Evolutionary conservation across 2,888 invertebrate genomes (phyloP).

Genomic region (Arrhopalites spinosus): DNA sequence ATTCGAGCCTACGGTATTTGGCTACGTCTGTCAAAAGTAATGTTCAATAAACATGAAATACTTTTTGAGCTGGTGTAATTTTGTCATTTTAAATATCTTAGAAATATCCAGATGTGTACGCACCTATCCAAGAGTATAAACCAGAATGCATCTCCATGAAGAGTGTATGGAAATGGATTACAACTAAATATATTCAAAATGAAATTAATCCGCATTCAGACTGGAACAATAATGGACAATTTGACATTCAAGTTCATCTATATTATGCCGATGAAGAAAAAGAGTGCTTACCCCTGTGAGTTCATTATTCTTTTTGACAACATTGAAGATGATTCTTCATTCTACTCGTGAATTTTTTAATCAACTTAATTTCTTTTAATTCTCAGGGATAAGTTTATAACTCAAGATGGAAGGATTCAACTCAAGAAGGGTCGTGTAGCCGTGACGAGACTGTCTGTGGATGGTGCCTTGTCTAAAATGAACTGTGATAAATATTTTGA

Average conservation of each 20-base stretch:
- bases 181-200: slow-evolving; percentile 64
- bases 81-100: slow-evolving; percentile 54
- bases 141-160: slow-evolving; percentile 65
- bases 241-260: slow-evolving; percentile 68
- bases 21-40: slow-evolving; percentile 62
- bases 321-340: neutral
- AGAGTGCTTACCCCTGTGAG: slow-evolving; percentile 67
- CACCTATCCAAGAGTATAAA: slow-evolving; percentile 57
- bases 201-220: slow-evolving; percentile 65
- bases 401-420: slow-evolving; percentile 21
- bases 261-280: slow-evolving; percentile 64
- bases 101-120: slow-evolving; percentile 64
- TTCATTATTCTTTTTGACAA: slow-evolving; percentile 22
- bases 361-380: too few species aligned
- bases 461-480: slow-evolving; percentile 35
- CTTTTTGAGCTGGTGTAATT: neutral
- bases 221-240: slow-evolving; percentile 65
- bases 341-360: neutral
- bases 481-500: slow-evolving; percentile 27
- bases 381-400: slow-evolving; percentile 9
- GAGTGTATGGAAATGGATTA: slow-evolving; percentile 78
- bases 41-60: neutral
- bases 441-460: slow-evolving; percentile 38
- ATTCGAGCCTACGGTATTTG: slow-evolving; percentile 71
- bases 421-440: slow-evolving; percentile 15